Conservation (phyloP, 2,797 vertebrate genomes). For the Lepus oiostolus region DNA sequence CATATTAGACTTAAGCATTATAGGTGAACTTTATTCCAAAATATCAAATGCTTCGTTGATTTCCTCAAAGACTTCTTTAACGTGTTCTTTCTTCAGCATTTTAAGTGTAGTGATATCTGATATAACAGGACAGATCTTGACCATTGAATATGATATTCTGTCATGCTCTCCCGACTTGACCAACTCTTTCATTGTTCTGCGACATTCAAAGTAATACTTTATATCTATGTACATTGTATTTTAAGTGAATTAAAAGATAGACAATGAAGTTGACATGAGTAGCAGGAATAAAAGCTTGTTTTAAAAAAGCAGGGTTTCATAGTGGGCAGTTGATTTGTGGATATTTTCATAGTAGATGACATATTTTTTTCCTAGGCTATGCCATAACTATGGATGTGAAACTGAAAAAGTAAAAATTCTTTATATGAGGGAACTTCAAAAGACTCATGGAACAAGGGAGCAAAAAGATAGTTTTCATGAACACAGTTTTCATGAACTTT, state of each 20-base stretch:
- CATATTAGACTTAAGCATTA: neutral
- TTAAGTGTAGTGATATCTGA: neutral
- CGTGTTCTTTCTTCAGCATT: neutral
- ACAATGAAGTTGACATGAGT: neutral
- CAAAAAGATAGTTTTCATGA: too few species aligned
- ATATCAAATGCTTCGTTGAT: neutral
- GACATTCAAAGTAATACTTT: neutral
- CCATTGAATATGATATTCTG: neutral
- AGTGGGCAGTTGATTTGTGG: neutral
- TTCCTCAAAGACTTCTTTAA: neutral
- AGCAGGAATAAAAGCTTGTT: conserved; percentile 1
- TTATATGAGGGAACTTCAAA: neutral
- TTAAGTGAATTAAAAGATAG: neutral
- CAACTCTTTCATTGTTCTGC: neutral
- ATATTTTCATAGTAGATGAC: neutral
- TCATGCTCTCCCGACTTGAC: neutral
- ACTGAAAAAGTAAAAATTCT: neutral
- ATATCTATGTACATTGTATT: neutral
- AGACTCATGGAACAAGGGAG: too few species aligned
- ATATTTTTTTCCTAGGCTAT: neutral
- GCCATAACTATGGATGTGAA: neutral
- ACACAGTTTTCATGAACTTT: too few species aligned
- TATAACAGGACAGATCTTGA: neutral
- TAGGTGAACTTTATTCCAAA: conserved; percentile 8
- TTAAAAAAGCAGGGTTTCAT: neutral